A percentile compares a stretch with the other conserved stretches of the same genome.
Conservation (phyloP, 2,888 invertebrate species). For the Dynastes tityus region DNA sequence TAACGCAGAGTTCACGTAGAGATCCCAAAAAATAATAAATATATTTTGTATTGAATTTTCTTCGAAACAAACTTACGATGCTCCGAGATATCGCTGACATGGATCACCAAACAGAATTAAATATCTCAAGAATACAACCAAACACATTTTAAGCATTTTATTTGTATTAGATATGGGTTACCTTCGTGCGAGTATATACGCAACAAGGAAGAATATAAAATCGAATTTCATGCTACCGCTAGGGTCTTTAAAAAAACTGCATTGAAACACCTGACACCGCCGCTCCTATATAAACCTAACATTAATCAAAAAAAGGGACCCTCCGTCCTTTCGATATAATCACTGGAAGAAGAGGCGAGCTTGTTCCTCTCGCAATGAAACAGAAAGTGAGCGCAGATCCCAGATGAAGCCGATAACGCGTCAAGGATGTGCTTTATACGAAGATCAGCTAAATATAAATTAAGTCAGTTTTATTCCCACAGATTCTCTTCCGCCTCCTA, state of each 20-base stretch:
- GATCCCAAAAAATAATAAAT: no score
- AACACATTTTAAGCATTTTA: constrained; percentile 14
- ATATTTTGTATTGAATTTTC: no score
- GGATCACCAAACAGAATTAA: no score
- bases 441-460: constrained; percentile 57
- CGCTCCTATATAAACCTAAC: constrained; percentile 58
- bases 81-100: no score
- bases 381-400: constrained; percentile 51
- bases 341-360: constrained; percentile 49
- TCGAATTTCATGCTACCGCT: constrained; percentile 48
- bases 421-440: constrained; percentile 52
- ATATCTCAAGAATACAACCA: not conserved
- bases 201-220: constrained; percentile 34
- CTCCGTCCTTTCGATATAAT: constrained; percentile 54
- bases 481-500: constrained; percentile 53
- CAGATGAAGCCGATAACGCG: constrained; percentile 52
- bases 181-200: constrained; percentile 4
- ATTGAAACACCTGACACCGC: constrained; percentile 58
- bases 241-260: constrained; percentile 48
- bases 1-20: no score
- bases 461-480: constrained; percentile 57
- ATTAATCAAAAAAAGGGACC: constrained; percentile 59
- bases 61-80: no score
- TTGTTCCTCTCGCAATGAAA: constrained; percentile 45
- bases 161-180: not conserved